Evolutionary conservation across 2,113 vertebrate species (phyloP).

Genomic region (Spilogale gracilis): DNA sequence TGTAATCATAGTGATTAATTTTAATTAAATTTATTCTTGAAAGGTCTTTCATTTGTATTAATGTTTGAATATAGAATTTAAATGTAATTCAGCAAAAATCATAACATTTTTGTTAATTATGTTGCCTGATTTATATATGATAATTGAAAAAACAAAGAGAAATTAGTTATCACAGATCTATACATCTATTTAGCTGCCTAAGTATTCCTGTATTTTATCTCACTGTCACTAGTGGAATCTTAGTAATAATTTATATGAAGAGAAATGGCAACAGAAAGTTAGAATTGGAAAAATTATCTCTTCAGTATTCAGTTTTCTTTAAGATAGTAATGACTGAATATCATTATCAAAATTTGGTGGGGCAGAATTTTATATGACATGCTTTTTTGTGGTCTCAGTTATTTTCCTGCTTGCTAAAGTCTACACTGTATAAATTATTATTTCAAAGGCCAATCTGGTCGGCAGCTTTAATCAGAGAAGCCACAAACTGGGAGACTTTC

Average conservation of each 20-base stretch:
- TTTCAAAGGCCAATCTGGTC: not conserved
- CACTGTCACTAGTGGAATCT: not conserved
- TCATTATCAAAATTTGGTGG: not conserved
- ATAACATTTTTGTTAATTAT: not conserved
- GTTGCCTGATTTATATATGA: not conserved
- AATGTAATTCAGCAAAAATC: not conserved
- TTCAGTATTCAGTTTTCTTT: not conserved
- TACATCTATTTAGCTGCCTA: not conserved
- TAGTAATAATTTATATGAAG: not conserved
- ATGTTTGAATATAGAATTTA: not conserved
- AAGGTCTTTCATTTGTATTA: not conserved
- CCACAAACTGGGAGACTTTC: not conserved
- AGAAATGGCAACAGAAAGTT: not conserved
- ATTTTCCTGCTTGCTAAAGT: conserved; percentile 14
- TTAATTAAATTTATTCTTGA: conserved; percentile 22
- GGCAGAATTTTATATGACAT: not conserved
- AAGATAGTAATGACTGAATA: not conserved
- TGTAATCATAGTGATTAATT: not conserved
- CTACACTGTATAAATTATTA: not conserved
- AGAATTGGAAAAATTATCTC: not conserved
- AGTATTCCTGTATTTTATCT: not conserved
- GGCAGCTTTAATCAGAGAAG: not conserved
- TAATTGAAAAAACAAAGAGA: conserved; percentile 19
- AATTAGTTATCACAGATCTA: not conserved
- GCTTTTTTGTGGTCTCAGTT: conserved; percentile 5